Evolutionary conservation across 2,888 invertebrate species (phyloP).

Genomic region (Euclidia mi): DNA sequence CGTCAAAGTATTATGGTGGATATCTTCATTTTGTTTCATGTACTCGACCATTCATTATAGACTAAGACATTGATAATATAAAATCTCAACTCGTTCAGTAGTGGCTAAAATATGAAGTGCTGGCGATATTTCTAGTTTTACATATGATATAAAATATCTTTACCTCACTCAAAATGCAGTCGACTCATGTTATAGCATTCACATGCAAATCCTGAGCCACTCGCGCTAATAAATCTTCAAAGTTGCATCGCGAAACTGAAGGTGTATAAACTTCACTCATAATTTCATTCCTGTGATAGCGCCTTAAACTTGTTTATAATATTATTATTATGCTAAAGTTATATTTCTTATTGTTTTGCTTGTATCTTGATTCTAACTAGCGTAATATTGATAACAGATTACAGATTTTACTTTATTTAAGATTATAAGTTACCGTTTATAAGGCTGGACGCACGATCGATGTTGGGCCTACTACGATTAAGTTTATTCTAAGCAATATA

Average conservation of each 20-base stretch:
- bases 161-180: too few species aligned
- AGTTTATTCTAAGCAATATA: slow-evolving; percentile 27
- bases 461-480: slow-evolving; percentile 30
- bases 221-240: slow-evolving; percentile 53
- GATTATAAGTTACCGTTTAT: slow-evolving; percentile 58
- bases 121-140: too few species aligned
- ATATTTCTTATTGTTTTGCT: slow-evolving; percentile 47
- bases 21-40: too few species aligned
- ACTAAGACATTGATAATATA: too few species aligned
- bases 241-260: slow-evolving; percentile 47
- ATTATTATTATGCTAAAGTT: slow-evolving; percentile 50
- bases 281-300: slow-evolving; percentile 82
- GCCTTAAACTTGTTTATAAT: slow-evolving; percentile 60
- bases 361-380: slow-evolving; percentile 29
- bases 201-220: slow-evolving; percentile 23
- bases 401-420: slow-evolving; percentile 29
- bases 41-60: too few species aligned
- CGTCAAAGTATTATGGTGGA: too few species aligned
- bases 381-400: slow-evolving; percentile 26
- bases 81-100: too few species aligned
- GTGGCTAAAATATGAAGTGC: too few species aligned
- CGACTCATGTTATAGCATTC: not conserved
- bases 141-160: too few species aligned
- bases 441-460: slow-evolving; percentile 44
- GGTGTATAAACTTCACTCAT: slow-evolving; percentile 63